A percentile compares a stretch with the other conserved stretches of the same genome.
Evolutionary conservation across 2,888 invertebrate genomes (phyloP).

Genomic region (Oscheius onirici): DNA sequence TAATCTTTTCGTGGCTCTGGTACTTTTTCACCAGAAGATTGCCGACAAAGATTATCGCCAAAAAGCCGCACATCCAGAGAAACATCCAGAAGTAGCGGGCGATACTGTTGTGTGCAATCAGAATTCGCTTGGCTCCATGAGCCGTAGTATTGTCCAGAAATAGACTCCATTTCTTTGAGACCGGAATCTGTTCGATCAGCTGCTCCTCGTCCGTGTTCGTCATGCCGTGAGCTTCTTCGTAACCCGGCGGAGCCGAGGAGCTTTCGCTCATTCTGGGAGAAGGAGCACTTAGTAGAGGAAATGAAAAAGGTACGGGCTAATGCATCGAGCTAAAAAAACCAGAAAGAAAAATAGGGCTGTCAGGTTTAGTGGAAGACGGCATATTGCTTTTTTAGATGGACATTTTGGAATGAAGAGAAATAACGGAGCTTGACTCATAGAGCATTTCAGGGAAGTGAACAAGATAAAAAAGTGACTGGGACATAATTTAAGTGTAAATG

Average conservation of each 20-base stretch:
- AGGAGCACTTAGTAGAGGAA: background rate
- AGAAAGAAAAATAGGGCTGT: background rate
- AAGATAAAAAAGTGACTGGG: too few species aligned
- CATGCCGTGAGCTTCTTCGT: constrained; percentile 3
- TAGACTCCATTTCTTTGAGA: background rate
- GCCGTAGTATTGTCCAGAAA: constrained; percentile 61
- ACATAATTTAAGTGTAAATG: too few species aligned
- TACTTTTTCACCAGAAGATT: constrained; percentile 44
- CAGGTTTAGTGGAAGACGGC: too few species aligned
- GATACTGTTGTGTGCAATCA: constrained; percentile 42
- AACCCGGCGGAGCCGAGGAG: constrained; percentile 4
- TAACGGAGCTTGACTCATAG: too few species aligned
- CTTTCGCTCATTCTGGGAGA: background rate
- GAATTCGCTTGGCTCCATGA: constrained; percentile 57
- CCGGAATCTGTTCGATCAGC: background rate
- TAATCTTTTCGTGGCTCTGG: constrained; percentile 53
- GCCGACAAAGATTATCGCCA: constrained; percentile 44
- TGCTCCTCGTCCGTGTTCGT: background rate
- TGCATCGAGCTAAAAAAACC: background rate
- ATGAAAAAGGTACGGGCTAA: background rate
- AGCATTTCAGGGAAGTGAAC: too few species aligned
- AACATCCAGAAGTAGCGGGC: constrained; percentile 44
- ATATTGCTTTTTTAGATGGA: too few species aligned
- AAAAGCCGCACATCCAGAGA: constrained; percentile 36
- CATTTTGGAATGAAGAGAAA: too few species aligned